Conservation (phyloP, 2,888 invertebrate genomes). For the Rhimphoctona megacephalus region DNA sequence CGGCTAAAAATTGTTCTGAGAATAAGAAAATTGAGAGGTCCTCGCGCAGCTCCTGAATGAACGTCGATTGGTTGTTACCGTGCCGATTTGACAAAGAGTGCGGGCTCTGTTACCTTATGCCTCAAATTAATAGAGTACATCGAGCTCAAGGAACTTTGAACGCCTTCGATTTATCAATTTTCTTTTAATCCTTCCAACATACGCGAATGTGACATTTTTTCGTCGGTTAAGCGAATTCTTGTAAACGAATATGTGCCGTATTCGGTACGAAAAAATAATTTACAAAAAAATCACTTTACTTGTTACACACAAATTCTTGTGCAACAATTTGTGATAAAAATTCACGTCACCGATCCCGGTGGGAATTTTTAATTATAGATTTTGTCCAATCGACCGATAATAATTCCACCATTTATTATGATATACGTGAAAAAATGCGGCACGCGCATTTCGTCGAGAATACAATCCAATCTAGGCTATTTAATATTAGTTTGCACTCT, state of each 20-base stretch:
- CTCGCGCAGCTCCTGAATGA: neutral
- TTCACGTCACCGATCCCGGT: neutral
- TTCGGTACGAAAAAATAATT: neutral
- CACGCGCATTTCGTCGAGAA: conserved; percentile 45
- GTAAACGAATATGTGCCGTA: neutral
- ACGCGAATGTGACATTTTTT: neutral
- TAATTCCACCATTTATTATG: too few relatives aligned
- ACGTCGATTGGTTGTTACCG: neutral
- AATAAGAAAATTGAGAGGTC: neutral
- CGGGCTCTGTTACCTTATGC: conserved; percentile 63
- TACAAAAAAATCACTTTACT: neutral
- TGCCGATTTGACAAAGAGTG: conserved; percentile 20
- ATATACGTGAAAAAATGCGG: neutral
- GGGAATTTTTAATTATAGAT: neutral
- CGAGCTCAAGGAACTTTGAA: conserved; percentile 7
- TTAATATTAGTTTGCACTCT: conserved; percentile 43
- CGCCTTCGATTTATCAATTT: neutral
- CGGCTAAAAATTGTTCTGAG: conserved; percentile 26
- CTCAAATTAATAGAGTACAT: conserved; percentile 54
- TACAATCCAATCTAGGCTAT: conserved; percentile 55
- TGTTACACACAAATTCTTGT: neutral
- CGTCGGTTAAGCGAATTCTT: conserved; percentile 9
- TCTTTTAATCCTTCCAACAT: neutral
- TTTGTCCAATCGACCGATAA: conserved; percentile 5
- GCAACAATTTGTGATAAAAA: neutral